These are phyloP conservation scores for Pristionchus japonicus DNA, from an alignment of 2,888 invertebrate species.

Conservation along the genomic window DNA sequence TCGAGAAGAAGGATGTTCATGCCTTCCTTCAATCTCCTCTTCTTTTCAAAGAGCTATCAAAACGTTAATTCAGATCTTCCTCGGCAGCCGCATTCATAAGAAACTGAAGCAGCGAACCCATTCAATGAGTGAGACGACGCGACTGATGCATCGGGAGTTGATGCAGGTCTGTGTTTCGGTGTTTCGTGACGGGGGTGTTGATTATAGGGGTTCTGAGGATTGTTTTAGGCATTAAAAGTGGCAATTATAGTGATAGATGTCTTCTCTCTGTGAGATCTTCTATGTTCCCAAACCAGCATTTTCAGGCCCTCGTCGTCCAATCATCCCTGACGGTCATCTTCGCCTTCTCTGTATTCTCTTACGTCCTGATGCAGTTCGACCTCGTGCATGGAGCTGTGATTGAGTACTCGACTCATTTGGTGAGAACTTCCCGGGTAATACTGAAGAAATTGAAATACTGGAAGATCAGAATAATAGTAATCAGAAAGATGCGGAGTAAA, in stretches of 20 bases:
- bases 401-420: slow-evolving; percentile 27
- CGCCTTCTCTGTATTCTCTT: neutral
- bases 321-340: neutral
- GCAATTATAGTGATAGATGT: no score
- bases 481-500: neutral
- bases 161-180: neutral
- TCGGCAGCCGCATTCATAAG: neutral
- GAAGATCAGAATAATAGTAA: neutral
- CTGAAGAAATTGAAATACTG: no score
- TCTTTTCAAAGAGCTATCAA: neutral
- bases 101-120: neutral
- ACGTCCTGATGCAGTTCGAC: neutral
- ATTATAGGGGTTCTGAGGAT: no score
- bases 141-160: neutral
- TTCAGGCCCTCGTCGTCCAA: neutral
- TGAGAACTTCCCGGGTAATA: neutral
- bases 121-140: slow-evolving; percentile 10
- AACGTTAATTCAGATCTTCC: neutral
- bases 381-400: neutral
- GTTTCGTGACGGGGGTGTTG: no score
- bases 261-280: no score
- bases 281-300: no score
- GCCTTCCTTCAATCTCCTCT: neutral
- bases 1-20: neutral
- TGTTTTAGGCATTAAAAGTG: no score